These are phyloP conservation scores for Latrodectus geometricus DNA, from an alignment of 1,140 invertebrate species.

Conservation along the genomic window DNA sequence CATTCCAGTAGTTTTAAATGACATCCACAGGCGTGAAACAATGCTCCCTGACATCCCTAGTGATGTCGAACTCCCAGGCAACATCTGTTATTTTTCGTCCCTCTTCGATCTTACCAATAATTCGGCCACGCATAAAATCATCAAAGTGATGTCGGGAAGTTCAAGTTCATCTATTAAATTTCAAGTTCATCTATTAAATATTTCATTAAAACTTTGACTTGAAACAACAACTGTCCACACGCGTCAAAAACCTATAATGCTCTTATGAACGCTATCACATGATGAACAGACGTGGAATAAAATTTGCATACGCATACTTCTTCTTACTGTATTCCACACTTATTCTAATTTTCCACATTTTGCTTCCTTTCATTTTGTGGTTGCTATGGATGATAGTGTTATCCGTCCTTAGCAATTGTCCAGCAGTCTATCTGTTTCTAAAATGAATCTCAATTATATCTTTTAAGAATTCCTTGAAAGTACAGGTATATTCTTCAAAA, in stretches of 20 bases:
- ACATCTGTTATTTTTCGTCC: slow-evolving; percentile 29
- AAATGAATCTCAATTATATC: too few relatives aligned
- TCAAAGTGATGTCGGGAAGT: neutral
- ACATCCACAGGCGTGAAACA: slow-evolving; percentile 16
- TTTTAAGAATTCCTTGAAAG: too few relatives aligned
- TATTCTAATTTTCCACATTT: neutral
- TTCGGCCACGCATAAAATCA: neutral
- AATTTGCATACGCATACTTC: neutral
- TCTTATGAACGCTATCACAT: neutral
- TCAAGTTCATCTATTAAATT: neutral
- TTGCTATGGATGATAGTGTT: neutral
- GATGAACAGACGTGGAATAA: neutral
- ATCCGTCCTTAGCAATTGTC: neutral
- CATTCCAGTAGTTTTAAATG: slow-evolving; percentile 24
- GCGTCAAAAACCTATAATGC: neutral
- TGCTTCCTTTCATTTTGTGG: slow-evolving; percentile 1
- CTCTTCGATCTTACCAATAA: slow-evolving; percentile 28
- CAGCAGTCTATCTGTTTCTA: neutral
- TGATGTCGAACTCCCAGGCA: slow-evolving; percentile 12
- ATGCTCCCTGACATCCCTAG: too few relatives aligned
- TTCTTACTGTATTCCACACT: neutral
- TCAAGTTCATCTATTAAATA: neutral
- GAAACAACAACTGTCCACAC: neutral
- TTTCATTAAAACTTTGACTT: neutral
- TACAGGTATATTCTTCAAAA: too few relatives aligned